Base-by-base conservation (phyloP, 2,888 invertebrate species). In the Catocala sponsa region DNA sequence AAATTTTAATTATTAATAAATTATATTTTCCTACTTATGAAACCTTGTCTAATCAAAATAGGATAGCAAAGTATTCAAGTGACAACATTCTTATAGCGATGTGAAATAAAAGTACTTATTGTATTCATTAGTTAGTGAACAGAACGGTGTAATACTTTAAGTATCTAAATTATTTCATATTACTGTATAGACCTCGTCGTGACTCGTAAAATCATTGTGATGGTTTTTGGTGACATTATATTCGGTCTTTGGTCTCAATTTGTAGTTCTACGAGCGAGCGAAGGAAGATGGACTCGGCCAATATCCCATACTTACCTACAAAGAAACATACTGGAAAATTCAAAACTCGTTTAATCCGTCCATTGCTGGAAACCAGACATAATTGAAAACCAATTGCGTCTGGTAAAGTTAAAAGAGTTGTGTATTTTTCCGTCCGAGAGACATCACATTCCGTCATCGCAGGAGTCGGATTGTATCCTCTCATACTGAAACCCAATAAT, bases 171-270 rank as follows among this genome's bases (percentile, higher is more conserved):
- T 52, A 55, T 53, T 68, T 25, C 1, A 65, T 48, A 54, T 53
- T 62, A 38, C 56, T 44, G 32, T 68, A 51, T 48, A 61, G 58
- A 74, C 59, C 15, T 49, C 44, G 13, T 54, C 47, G 43, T 12
- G 59, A 65, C 41, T 52, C 48, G 43, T 72, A 58, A 41, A 47
- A 54, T 13, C 10, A 41, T 55, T 64, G 60, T 75, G 70, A 76
- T 70, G 56, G 35, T 50, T 70, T 68, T 73, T 70, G 57, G 61
- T 71, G 71, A 65, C 50, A 55, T 54, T 61, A 53, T 48, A 70
- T 65, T 63, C 51, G 53, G 56, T 78, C 68, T 78, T 78, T 76
- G 76, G 76, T 71, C 72, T 78, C 12, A 48, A 43, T 58, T 59
- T 38, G 46, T 53, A 57, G 32, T 59, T 51, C 33, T 41, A 49